phyloP scores from a whole-genome alignment of 2,888 invertebrate genomes.

The Lithophane leautieri region DNA sequence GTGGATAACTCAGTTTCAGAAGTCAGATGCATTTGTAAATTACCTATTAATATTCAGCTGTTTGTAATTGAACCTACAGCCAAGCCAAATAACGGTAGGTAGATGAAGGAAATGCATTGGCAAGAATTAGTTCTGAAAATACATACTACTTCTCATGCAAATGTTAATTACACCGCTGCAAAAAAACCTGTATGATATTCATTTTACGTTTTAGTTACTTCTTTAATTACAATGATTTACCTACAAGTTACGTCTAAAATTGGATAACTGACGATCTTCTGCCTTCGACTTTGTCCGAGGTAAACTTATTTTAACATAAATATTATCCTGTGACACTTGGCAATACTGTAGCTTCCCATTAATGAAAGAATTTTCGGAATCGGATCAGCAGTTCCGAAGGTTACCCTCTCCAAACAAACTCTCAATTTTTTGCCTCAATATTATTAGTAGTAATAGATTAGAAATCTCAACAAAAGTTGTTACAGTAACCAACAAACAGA shows the following conservation, averaged over 20 bases:
- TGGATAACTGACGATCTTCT: not conserved
- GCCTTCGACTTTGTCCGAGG: too few species aligned
- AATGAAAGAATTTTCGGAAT: not conserved
- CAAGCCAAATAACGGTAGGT: not conserved
- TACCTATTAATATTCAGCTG: not conserved
- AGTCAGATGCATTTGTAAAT: not conserved
- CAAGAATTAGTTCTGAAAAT: not conserved
- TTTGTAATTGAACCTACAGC: not conserved
- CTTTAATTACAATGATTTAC: not conserved
- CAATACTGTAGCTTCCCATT: not conserved
- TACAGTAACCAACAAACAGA: constrained; percentile 24
- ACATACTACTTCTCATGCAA: not conserved
- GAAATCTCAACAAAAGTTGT: constrained; percentile 1
- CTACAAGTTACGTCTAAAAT: not conserved
- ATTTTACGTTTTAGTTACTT: not conserved
- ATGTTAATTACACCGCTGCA: not conserved
- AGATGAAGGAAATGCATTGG: not conserved
- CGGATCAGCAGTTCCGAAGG: not conserved
- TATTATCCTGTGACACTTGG: too few species aligned
- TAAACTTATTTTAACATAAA: too few species aligned
- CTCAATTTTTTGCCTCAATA: too few species aligned
- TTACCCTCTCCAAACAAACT: not conserved
- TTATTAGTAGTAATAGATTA: not conserved
- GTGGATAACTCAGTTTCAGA: not conserved
- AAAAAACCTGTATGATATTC: not conserved